Base-by-base conservation (phyloP, 2,888 invertebrate genomes). In the Leptinotarsa peninsularis region DNA sequence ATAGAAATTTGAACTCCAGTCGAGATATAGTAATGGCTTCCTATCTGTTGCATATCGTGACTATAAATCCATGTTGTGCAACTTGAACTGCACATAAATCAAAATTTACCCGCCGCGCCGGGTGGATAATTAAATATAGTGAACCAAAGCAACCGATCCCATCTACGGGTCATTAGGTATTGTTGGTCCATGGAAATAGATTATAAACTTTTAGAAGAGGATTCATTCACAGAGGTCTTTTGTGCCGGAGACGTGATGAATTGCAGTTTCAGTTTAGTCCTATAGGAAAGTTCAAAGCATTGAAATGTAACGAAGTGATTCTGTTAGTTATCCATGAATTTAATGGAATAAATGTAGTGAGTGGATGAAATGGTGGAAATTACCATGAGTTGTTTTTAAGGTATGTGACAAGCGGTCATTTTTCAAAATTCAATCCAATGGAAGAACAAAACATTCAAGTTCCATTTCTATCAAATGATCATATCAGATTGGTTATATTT, bases 121-220 rank as follows among this genome's bases (percentile, higher is more conserved):
- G 58, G 17, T 23, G 23, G 14, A 58, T 58, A 58, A 58, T 58
- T 58, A 58, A 58, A 23, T 21, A 58, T 23, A 58, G 58, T 58
- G 23, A 58, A 58, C 58, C 58, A 23, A 15, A 27, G 21, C 58
- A 21, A 15, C 15, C 27, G 4, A 58, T 15, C 17, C 15, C 21
- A 27, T 58, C 13, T 58, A 58, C 15, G 58, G 58, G 58, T 58
- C 58, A 58, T 58, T 58, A 58, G 58, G 58, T 15, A 58, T 58
- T 27, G 58, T 58, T 58, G 14, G 58, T 14, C 58, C 23, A 58
- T 58, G 58, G 58, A 58, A 58, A 23, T 23, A 23, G 21, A 58
- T 58, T 23, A 4, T 4, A 14, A 58, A 21, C 23, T 58, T 58
- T 15, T 15, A 21, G 58, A 23, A 21, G 14, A 14, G 58, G 58